Percentiles rank a stretch among this genome's conserved stretches.
Evolutionary conservation across 2,797 vertebrate species (phyloP).

Genomic region (Crocodylus rhombifer): DNA sequence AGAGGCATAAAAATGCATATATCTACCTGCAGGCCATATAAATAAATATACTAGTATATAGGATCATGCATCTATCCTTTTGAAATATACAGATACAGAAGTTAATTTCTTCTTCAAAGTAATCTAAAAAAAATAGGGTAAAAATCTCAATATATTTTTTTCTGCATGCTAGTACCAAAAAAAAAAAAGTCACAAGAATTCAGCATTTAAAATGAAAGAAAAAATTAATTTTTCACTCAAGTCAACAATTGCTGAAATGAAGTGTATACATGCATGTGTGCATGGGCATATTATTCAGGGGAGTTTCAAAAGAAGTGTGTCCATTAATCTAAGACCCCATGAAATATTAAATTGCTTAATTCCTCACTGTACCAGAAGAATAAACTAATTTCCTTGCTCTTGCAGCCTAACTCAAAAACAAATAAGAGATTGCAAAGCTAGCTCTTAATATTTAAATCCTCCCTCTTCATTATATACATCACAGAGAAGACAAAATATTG

Average conservation of each 20-base stretch:
- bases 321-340: not conserved
- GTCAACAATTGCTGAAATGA: not conserved
- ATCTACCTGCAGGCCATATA: too few relatives aligned
- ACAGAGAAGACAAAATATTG: not conserved
- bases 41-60: too few relatives aligned
- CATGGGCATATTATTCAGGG: not conserved
- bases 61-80: not conserved
- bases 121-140: too few relatives aligned
- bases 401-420: not conserved
- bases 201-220: not conserved
- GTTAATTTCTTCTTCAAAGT: not conserved
- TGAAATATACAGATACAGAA: not conserved
- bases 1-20: not conserved
- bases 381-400: not conserved
- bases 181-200: not conserved
- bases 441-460: not conserved
- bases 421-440: not conserved
- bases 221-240: not conserved
- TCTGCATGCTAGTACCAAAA: not conserved
- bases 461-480: not conserved
- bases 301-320: not conserved
- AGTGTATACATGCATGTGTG: not conserved
- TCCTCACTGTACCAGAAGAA: not conserved
- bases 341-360: not conserved
- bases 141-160: not conserved